Percentiles rank a stretch among this genome's conserved stretches.
These are phyloP conservation scores for Tortrix viridana DNA, from an alignment of 2,888 invertebrate species.

Conservation along the genomic window DNA sequence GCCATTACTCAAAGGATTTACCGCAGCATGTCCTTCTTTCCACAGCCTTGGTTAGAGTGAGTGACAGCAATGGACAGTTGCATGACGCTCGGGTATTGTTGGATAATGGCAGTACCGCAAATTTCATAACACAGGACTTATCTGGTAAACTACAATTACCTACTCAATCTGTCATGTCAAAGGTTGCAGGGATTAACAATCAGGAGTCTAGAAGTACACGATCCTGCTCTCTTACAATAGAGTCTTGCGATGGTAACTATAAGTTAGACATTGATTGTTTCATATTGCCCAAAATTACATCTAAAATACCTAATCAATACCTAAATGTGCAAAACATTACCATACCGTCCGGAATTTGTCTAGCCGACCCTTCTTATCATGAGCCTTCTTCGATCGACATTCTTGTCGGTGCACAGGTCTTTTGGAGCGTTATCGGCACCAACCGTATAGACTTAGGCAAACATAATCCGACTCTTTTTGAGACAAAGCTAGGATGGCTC, in stretches of 20 bases:
- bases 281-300: neutral
- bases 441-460: conserved; percentile 23
- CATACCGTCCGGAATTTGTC: conserved; percentile 7
- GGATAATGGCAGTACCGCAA: conserved; percentile 33
- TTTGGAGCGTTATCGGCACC: conserved; percentile 20
- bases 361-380: conserved; percentile 18
- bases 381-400: conserved; percentile 20
- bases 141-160: conserved; percentile 13
- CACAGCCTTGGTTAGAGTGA: conserved; percentile 34
- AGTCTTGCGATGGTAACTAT: neutral
- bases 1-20: neutral
- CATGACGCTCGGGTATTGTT: conserved; percentile 22
- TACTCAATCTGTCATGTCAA: conserved; percentile 3
- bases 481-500: conserved; percentile 24
- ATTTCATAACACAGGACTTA: conserved; percentile 21
- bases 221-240: neutral
- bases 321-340: neutral
- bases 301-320: neutral
- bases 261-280: neutral
- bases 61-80: conserved; percentile 8
- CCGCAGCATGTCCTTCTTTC: conserved; percentile 22
- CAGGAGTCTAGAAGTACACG: conserved; percentile 13
- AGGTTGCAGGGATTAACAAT: conserved; percentile 24
- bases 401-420: conserved; percentile 27
- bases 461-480: conserved; percentile 9